Evolutionary conservation across 2,888 invertebrate genomes (phyloP), one percentile per base, ranked within the genome.

Genomic region (Xanthorhoe spadicearia): DNA sequence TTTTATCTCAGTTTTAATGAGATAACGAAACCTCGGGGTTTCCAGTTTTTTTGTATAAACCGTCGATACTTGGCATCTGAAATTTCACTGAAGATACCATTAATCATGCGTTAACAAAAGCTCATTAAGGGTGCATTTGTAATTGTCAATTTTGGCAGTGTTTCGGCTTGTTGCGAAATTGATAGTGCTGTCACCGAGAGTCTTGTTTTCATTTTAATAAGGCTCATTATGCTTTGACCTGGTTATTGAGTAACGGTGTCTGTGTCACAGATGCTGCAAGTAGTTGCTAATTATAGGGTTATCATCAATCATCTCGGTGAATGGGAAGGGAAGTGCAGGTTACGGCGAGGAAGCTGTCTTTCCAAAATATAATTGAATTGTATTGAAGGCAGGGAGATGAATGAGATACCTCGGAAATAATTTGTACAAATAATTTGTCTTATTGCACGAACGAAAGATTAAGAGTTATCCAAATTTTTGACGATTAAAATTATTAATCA

Each of bases 51-150:
- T 49, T 57, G 52, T 61, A 69, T 59, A 43, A 61, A 59, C 53
- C 66, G 60, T 61, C 72, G 68, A 61, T 71, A 61, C 50, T 58
- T 62, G 64, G 59, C 57, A 61, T 79, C 80, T 79, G 77, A 82
- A 85, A 82, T 84, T 86, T 85, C 78, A 74, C 79, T 78, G 77
- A 74, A 74, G 76, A 67, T 77, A 83, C 88, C 38, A 88, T 91
- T 86, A 88, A 90, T 90, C 89, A 91, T 85, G 81, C 81, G 83
- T 69, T 83, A 85, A 87, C 86, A 87, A 88, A 81, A 85, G 80
- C 88, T 89, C 89, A 90, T 92, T 92, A 91, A 84, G 82, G 83
- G 78, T 85, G 83, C 86, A 90, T 90, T 90, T 88, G 86, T 90
- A 87, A 88, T 89, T 89, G 88, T 88, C 89, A 87, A 84, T 87